Percentiles rank a stretch among this genome's conserved stretches.
These are phyloP conservation scores for Drosophila pandora DNA, from an alignment of 1,140 invertebrate genomes.

Conservation along the genomic window DNA sequence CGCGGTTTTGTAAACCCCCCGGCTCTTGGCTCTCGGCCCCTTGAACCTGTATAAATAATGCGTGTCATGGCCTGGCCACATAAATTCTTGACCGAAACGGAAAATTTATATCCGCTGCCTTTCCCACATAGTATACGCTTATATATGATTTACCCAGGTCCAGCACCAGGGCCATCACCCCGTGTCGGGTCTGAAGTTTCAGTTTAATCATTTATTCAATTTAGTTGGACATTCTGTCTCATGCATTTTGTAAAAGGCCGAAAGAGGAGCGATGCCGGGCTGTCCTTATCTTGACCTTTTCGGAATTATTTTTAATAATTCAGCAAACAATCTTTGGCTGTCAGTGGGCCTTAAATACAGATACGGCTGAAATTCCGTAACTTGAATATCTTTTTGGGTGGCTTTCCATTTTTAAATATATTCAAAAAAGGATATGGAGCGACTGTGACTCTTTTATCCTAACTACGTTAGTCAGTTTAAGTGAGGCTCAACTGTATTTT, in stretches of 20 bases:
- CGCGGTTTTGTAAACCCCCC: conserved; percentile 57
- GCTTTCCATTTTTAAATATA: neutral
- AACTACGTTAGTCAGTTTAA: neutral
- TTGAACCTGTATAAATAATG: conserved; percentile 70
- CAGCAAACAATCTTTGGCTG: conserved; percentile 41
- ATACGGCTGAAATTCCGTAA: neutral
- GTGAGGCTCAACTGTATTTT: neutral
- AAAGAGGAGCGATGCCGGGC: conserved; percentile 16
- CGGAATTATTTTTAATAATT: conserved; percentile 74
- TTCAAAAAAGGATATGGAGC: too few relatives aligned
- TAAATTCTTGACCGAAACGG: conserved; percentile 74
- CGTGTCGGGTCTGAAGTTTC: conserved; percentile 44
- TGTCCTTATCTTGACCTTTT: conserved; percentile 70
- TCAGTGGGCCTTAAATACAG: conserved; percentile 1
- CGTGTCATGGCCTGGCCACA: conserved; percentile 73
- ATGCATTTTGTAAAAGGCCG: conserved; percentile 69
- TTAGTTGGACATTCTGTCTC: conserved; percentile 78
- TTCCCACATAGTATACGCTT: conserved; percentile 30
- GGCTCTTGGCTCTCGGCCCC: conserved; percentile 12
- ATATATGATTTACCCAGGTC: conserved; percentile 31
- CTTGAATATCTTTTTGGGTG: neutral
- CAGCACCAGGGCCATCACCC: conserved; percentile 19
- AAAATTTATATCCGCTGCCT: conserved; percentile 68
- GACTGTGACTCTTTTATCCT: neutral
- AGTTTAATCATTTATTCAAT: conserved; percentile 81